Percentiles rank a stretch among this genome's conserved stretches.
These are phyloP conservation scores for Sphenopsis melanotis DNA, from an alignment of 2,797 vertebrate genomes.

Conservation along the genomic window DNA sequence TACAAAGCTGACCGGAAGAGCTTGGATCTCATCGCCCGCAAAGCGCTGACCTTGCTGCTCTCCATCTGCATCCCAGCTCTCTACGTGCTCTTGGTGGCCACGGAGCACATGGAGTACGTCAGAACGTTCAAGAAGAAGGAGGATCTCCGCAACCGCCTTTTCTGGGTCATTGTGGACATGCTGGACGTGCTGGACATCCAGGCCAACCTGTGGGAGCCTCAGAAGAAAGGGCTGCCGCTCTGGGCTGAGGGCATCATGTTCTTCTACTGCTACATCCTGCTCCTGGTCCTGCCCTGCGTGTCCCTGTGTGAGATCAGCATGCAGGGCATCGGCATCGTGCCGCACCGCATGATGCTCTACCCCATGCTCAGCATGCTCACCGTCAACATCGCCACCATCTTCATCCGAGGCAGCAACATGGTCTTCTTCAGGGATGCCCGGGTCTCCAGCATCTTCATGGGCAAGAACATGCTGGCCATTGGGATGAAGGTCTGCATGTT, in stretches of 20 bases:
- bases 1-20: constrained; percentile 87
- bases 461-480: constrained; percentile 84
- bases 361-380: constrained; percentile 85
- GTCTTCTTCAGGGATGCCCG: constrained; percentile 80
- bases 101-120: constrained; percentile 87
- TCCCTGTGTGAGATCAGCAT: constrained; percentile 87
- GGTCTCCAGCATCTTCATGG: constrained; percentile 85
- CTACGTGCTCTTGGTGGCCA: constrained; percentile 80
- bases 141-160: constrained; percentile 84
- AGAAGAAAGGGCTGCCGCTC: constrained; percentile 81
- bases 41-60: constrained; percentile 78
- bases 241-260: constrained; percentile 86
- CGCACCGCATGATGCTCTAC: constrained; percentile 85
- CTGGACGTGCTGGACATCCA: constrained; percentile 88
- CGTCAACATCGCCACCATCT: constrained; percentile 81
- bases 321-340: constrained; percentile 84
- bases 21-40: constrained; percentile 80
- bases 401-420: constrained; percentile 86
- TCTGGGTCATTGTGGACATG: constrained; percentile 89
- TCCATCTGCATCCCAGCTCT: constrained; percentile 80
- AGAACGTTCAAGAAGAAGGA: constrained; percentile 86
- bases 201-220: constrained; percentile 86
- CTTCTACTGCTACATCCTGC: constrained; percentile 86
- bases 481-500: constrained; percentile 82
- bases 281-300: constrained; percentile 80